Conservation (phyloP, 2,888 invertebrate species). For the Neoaliturus tenellus region DNA sequence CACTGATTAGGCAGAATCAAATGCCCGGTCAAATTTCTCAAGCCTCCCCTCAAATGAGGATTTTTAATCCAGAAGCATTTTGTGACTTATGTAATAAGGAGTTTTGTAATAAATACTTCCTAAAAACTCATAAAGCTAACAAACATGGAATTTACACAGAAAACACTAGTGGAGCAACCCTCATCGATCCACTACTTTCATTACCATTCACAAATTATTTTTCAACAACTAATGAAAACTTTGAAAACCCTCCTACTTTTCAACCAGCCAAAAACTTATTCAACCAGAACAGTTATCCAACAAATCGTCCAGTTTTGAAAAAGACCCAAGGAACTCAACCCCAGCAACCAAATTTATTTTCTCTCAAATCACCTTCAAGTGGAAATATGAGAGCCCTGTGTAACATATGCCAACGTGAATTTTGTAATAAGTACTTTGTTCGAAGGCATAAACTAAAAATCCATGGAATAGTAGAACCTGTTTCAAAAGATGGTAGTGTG, state of each 20-base stretch:
- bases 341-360: conserved; percentile 55
- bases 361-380: conserved; percentile 49
- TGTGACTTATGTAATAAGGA: conserved; percentile 99
- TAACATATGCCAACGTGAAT: conserved; percentile 94
- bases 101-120: conserved; percentile 98
- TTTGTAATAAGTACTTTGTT: conserved; percentile 95
- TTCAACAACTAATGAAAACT: conserved; percentile 60
- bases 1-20: conserved; percentile 38
- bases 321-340: conserved; percentile 53
- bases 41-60: conserved; percentile 73
- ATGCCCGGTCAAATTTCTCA: conserved; percentile 54
- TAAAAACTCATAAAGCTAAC: conserved; percentile 98
- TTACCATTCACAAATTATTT: conserved; percentile 64
- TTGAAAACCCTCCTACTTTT: conserved; percentile 21
- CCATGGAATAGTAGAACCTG: conserved; percentile 82
- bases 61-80: conserved; percentile 98
- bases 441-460: conserved; percentile 94
- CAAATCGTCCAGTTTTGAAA: conserved; percentile 21
- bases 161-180: conserved; percentile 58
- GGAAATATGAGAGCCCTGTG: conserved; percentile 84
- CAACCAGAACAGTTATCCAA: conserved; percentile 31
- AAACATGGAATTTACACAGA: conserved; percentile 95
- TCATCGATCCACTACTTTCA: conserved; percentile 61
- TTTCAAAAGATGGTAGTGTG: conserved; percentile 52
- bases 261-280: conserved; percentile 32